These are phyloP conservation scores for Mungos mungo DNA, from an alignment of 2,113 vertebrate genomes.

Conservation along the genomic window DNA sequence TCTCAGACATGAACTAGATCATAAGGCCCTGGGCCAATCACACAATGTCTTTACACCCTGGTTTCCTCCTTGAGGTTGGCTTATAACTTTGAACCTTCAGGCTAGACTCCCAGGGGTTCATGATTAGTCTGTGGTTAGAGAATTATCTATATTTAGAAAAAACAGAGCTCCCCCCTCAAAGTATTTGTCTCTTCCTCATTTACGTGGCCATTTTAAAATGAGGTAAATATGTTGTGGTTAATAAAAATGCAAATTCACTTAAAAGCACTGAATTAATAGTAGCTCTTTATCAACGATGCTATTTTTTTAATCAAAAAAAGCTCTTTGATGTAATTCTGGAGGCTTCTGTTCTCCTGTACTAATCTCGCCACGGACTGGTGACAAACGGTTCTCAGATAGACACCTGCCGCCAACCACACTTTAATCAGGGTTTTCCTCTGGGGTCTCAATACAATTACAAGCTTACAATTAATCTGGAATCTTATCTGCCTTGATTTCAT, in stretches of 20 bases:
- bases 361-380: not conserved
- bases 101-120: not conserved
- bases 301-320: not conserved
- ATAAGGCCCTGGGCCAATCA: not conserved
- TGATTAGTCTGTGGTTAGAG: not conserved
- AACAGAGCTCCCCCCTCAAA: not conserved
- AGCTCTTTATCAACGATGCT: not conserved
- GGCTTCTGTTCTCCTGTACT: not conserved
- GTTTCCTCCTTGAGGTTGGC: not conserved
- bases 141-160: not conserved
- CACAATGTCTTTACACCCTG: not conserved
- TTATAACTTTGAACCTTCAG: not conserved
- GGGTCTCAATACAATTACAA: not conserved
- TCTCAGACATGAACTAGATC: not conserved
- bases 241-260: not conserved
- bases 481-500: not conserved
- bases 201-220: not conserved
- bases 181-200: not conserved
- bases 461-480: not conserved
- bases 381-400: not conserved
- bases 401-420: too few relatives aligned
- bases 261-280: not conserved
- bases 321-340: not conserved
- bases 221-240: not conserved
- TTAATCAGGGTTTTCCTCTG: not conserved